Percentiles rank a stretch among this genome's conserved stretches.
phyloP scores from a whole-genome alignment of 1,140 invertebrate species.

The Dreissena polymorpha region DNA sequence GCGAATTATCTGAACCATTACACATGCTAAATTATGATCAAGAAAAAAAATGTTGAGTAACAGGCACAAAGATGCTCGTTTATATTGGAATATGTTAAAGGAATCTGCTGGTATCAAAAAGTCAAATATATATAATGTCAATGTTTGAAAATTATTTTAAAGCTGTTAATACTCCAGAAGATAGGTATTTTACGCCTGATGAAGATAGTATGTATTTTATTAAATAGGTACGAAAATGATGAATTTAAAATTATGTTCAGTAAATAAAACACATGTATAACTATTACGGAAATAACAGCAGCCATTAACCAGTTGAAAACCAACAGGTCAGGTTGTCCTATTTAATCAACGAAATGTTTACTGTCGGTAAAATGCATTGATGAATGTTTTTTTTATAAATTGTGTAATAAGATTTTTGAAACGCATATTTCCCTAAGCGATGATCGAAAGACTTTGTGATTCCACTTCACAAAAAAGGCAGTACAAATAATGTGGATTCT shows the following conservation, averaged over 20 bases:
- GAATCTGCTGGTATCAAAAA: conserved; percentile 8
- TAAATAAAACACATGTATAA: neutral
- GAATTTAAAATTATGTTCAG: conserved; percentile 31
- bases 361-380: no score
- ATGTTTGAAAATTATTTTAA: conserved; percentile 19
- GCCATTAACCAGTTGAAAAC: neutral
- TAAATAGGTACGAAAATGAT: neutral
- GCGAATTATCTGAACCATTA: no score
- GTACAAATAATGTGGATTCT: no score
- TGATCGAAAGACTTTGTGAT: no score
- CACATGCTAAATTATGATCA: no score
- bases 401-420: no score
- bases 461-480: no score
- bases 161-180: conserved; percentile 10
- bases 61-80: neutral
- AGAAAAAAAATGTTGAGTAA: no score
- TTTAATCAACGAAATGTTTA: conserved; percentile 23
- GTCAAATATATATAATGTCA: neutral
- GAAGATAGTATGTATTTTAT: neutral
- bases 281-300: neutral
- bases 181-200: conserved; percentile 14
- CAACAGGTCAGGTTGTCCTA: neutral
- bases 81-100: conserved; percentile 29
- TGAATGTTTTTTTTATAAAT: no score
- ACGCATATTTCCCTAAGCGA: no score